A percentile compares a stretch with the other conserved stretches of the same genome.
phyloP scores from a whole-genome alignment of 2,797 vertebrate genomes.

The Garrulus glandarius region DNA sequence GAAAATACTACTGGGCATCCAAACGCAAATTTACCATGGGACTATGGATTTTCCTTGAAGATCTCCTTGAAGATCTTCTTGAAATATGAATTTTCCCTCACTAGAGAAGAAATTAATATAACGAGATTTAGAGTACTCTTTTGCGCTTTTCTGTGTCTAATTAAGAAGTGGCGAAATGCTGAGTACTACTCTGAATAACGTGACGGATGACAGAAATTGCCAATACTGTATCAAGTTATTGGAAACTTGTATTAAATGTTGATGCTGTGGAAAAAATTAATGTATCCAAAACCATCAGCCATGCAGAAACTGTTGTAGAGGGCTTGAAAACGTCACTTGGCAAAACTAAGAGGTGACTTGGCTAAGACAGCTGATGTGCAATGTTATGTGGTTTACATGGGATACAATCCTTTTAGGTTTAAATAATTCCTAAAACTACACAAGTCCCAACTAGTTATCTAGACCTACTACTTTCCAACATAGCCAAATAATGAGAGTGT shows the following conservation, averaged over 20 bases:
- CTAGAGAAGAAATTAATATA: background rate
- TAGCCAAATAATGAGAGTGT: background rate
- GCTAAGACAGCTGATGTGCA: background rate
- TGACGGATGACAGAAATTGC: background rate
- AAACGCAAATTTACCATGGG: background rate
- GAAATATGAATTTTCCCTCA: background rate
- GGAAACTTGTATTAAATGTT: background rate
- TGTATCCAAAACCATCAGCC: background rate
- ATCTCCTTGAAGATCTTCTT: background rate
- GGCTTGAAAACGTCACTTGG: background rate
- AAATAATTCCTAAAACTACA: background rate
- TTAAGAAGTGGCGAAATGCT: background rate
- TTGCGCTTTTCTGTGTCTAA: background rate
- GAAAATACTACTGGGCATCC: background rate
- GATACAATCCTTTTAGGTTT: background rate
- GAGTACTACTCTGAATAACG: background rate
- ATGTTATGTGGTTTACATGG: background rate
- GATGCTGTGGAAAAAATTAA: background rate
- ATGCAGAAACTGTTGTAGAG: background rate
- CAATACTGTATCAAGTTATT: background rate
- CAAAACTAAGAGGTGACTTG: background rate
- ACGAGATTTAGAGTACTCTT: background rate
- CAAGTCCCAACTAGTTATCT: accelerated
- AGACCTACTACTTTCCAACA: background rate
- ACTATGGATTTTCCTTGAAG: background rate